Percentiles rank a stretch among this genome's conserved stretches.
phyloP scores from a whole-genome alignment of 2,113 vertebrate species.

The Choloepus hoffmanni region DNA sequence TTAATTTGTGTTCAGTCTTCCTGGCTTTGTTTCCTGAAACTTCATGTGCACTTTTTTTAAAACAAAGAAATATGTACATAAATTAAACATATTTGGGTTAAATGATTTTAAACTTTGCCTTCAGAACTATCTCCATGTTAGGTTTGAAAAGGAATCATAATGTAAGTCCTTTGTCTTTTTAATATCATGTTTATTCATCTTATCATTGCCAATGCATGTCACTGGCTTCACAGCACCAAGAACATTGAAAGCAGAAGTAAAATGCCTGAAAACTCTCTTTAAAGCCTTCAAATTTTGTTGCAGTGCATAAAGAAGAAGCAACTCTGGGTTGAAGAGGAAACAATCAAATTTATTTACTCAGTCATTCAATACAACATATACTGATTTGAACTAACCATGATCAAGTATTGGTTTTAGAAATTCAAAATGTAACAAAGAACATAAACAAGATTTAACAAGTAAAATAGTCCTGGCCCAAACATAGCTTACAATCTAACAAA shows the following conservation, averaged over 20 bases:
- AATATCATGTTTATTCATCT: not conserved
- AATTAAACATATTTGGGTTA: not conserved
- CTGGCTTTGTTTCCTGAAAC: no score
- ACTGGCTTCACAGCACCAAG: not conserved
- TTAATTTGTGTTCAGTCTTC: no score
- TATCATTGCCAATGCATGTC: not conserved
- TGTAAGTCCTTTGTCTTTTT: not conserved
- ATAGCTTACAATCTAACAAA: not conserved
- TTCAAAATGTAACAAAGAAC: not conserved
- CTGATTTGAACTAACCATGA: not conserved
- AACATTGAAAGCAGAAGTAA: not conserved
- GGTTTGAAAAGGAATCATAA: not conserved
- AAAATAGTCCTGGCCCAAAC: not conserved
- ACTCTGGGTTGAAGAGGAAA: not conserved
- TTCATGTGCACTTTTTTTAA: no score
- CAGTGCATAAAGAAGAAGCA: not conserved
- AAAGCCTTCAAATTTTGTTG: not conserved
- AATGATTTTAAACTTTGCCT: not conserved
- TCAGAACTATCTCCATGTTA: not conserved
- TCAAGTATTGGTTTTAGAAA: constrained; percentile 35
- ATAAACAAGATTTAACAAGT: not conserved
- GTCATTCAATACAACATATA: not conserved
- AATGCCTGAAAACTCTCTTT: not conserved
- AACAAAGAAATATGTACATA: not conserved
- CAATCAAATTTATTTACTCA: not conserved